Base-by-base conservation (phyloP, 2,113 vertebrate genomes). In the Boulengeromyrus knoepffleri region DNA sequence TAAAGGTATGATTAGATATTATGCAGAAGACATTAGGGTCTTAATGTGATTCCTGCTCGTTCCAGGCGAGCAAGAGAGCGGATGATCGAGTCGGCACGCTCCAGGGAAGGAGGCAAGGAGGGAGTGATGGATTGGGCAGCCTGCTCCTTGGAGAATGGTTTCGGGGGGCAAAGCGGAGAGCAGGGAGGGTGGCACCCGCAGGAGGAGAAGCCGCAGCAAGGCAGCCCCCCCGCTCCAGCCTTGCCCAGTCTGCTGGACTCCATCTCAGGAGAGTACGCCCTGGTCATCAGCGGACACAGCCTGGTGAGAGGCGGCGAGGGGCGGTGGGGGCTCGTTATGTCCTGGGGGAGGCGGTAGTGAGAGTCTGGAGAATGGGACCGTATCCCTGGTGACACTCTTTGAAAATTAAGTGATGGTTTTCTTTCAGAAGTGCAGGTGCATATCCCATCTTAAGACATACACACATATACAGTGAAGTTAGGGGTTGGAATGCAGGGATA, bases 271-370 rank as follows among this genome's bases (percentile, higher is more conserved):
- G 98, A 99, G 90, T 99, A 97, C 0, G 98, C 97, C 74, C 93
- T 99, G 5, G 95, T 99, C 86, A 96, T 99, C 96, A 98, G 95
- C 0, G 98, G 98, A 15, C 98, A 99, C 95, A 99, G 98, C 91
- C 95, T 99, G 97, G 98, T 99, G 94, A 90, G 96, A 70, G 42
- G 62, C 2, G 58, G 8, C 13, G 24, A 10, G 66, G 58, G 58
- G 10, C 39, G 46, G 21, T 5, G 36, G 36, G 27, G 46, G 46
- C 13, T 3, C 3, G 42, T 8, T 46, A 84, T 58, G 31, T 39
- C 2, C 10, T 3, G 42, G 8, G 66, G 46, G 12, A 21, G 66
- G 27, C 5, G 62, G 58, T 9, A 62, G 24, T 62, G 88, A 56
- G 3, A 27, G 88, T 52, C 47, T 13, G 15, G 27, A 87, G 50